phyloP scores from a whole-genome alignment of 2,113 vertebrate species.

The Butorides virescens region DNA sequence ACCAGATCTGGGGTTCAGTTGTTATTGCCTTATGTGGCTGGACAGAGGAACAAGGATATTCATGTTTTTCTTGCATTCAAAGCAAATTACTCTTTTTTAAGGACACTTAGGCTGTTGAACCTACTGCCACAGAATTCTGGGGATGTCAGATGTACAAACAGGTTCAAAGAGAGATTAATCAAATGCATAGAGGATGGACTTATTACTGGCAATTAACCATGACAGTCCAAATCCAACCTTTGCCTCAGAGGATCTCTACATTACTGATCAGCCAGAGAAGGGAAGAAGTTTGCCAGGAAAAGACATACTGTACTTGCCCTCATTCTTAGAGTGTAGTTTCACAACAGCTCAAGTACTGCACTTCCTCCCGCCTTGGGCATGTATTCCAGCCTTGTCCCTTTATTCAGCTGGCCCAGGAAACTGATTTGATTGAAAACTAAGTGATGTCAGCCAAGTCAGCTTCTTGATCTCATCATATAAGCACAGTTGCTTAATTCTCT shows the following conservation, averaged over 20 bases:
- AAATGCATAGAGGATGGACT: not conserved
- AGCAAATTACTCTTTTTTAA: not conserved
- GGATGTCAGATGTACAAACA: not conserved
- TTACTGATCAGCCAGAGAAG: not conserved
- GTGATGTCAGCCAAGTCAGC: not conserved
- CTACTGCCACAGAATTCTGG: not conserved
- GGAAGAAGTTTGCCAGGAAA: not conserved
- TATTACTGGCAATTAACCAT: not conserved
- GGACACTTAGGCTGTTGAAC: not conserved
- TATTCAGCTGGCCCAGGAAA: slow-evolving; percentile 15
- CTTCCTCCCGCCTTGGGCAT: not conserved
- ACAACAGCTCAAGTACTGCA: not conserved
- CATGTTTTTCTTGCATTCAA: not conserved
- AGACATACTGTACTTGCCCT: not conserved
- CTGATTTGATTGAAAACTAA: not conserved
- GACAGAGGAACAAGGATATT: not conserved
- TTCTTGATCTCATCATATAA: slow-evolving; percentile 13
- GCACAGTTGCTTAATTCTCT: not conserved
- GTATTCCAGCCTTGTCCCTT: not conserved
- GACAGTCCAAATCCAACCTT: not conserved
- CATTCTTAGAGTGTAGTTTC: not conserved
- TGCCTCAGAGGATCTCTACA: not conserved
- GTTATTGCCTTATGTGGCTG: not conserved
- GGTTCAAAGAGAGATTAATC: not conserved
- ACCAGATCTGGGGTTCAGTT: not conserved